Conservation (phyloP, 1,140 invertebrate genomes). For the Adelges cooleyi region DNA sequence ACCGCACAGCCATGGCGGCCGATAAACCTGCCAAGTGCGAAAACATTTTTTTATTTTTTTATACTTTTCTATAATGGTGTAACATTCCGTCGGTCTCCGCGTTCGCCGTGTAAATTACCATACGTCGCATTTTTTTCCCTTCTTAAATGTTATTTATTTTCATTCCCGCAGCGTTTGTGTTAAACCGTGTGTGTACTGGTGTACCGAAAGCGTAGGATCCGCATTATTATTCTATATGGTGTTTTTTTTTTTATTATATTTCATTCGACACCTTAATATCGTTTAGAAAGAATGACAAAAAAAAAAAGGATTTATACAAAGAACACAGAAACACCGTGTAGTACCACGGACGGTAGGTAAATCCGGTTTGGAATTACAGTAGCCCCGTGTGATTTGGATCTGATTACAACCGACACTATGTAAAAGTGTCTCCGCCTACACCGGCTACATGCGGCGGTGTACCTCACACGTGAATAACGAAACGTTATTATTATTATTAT, state of each 20-base stretch:
- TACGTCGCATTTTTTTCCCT: slow-evolving; percentile 3
- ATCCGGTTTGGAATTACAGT: slow-evolving; percentile 24
- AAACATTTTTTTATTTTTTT: too few species aligned
- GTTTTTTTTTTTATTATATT: neutral
- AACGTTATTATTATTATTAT: neutral
- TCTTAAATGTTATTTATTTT: slow-evolving; percentile 11
- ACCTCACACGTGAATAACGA: neutral
- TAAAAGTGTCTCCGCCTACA: slow-evolving; percentile 18
- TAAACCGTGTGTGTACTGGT: neutral
- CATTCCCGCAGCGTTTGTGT: neutral
- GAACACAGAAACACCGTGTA: too few species aligned
- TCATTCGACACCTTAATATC: slow-evolving; percentile 16
- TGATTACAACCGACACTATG: slow-evolving; percentile 15
- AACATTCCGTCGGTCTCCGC: neutral
- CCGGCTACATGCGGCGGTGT: neutral
- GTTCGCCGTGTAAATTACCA: slow-evolving; percentile 13
- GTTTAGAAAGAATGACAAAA: neutral
- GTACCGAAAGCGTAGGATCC: neutral
- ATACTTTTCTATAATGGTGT: neutral
- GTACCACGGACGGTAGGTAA: too few species aligned
- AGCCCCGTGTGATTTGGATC: slow-evolving; percentile 11
- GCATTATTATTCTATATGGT: neutral
- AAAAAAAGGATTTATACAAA: neutral
- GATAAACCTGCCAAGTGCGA: slow-evolving; percentile 8
- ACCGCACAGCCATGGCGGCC: neutral